These are phyloP conservation scores for Anoncus sp. DNA, from an alignment of 2,888 invertebrate species.

Conservation along the genomic window DNA sequence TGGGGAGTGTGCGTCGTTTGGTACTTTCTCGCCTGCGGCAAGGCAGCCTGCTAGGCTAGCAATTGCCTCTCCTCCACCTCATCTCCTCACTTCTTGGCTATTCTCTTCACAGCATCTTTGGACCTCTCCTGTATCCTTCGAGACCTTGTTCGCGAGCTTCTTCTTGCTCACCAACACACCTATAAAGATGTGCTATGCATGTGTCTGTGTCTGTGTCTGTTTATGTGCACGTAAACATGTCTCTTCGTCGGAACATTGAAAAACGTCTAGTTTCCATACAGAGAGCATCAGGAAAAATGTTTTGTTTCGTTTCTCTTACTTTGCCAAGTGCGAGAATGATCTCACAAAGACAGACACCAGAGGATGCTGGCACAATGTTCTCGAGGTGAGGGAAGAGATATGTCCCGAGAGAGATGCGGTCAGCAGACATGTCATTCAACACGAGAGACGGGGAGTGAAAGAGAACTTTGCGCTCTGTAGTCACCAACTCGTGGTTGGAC, in stretches of 20 bases:
- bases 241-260: slow-evolving; percentile 22
- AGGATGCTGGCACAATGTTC: slow-evolving; percentile 2
- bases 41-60: slow-evolving; percentile 70
- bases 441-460: too few species aligned
- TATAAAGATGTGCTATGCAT: background rate
- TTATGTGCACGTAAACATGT: too few species aligned
- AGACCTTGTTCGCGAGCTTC: slow-evolving; percentile 12
- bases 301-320: background rate
- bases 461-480: background rate
- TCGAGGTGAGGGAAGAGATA: too few species aligned
- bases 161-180: slow-evolving; percentile 10
- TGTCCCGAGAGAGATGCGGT: slow-evolving; percentile 13
- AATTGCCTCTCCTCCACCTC: slow-evolving; percentile 25
- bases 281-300: background rate
- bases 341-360: slow-evolving; percentile 11
- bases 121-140: slow-evolving; percentile 5
- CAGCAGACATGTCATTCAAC: background rate
- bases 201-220: too few species aligned
- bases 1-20: slow-evolving; percentile 50
- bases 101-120: slow-evolving; percentile 15
- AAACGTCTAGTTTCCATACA: slow-evolving; percentile 46
- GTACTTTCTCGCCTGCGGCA: slow-evolving; percentile 78
- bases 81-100: slow-evolving; percentile 8
- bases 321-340: slow-evolving; percentile 28
- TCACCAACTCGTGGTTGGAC: slow-evolving; percentile 23